Evolutionary conservation across 2,113 vertebrate genomes (phyloP).

Genomic region (Excalfactoria chinensis): DNA sequence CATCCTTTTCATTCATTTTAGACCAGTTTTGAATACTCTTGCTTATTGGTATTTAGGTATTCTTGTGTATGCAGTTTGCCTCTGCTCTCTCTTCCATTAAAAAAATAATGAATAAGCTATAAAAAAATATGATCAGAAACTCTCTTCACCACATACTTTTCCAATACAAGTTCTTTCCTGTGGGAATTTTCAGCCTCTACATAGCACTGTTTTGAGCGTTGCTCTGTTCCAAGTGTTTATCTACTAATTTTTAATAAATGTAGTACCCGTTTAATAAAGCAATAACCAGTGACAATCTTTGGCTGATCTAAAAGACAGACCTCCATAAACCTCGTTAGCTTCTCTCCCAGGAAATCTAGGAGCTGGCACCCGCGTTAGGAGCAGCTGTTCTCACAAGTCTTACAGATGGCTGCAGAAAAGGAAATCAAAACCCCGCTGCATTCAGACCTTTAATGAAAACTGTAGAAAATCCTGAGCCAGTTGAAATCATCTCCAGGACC

Average conservation of each 20-base stretch:
- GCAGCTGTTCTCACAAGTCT: slow-evolving; percentile 1
- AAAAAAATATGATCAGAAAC: neutral
- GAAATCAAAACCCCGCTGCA: neutral
- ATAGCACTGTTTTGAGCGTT: neutral
- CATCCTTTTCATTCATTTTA: neutral
- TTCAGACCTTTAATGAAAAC: neutral
- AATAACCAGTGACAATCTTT: neutral
- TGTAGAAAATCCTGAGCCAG: neutral
- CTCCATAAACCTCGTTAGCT: slow-evolving; percentile 3
- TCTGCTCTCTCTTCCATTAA: neutral
- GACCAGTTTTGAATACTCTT: neutral
- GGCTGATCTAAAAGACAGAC: neutral
- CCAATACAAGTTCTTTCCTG: neutral
- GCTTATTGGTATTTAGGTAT: neutral
- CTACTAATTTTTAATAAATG: neutral
- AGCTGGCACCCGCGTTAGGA: slow-evolving; percentile 13
- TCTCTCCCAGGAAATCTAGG: slow-evolving; percentile 34
- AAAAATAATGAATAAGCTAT: neutral
- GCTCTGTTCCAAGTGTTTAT: neutral
- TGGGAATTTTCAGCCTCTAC: neutral
- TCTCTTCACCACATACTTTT: neutral
- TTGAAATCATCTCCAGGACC: neutral
- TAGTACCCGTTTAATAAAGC: neutral
- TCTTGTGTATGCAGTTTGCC: neutral
- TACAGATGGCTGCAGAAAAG: slow-evolving; percentile 13